Percentiles rank a stretch among this genome's conserved stretches.
These are phyloP conservation scores for Miltochrista miniata DNA, from an alignment of 2,888 invertebrate species.

Conservation along the genomic window DNA sequence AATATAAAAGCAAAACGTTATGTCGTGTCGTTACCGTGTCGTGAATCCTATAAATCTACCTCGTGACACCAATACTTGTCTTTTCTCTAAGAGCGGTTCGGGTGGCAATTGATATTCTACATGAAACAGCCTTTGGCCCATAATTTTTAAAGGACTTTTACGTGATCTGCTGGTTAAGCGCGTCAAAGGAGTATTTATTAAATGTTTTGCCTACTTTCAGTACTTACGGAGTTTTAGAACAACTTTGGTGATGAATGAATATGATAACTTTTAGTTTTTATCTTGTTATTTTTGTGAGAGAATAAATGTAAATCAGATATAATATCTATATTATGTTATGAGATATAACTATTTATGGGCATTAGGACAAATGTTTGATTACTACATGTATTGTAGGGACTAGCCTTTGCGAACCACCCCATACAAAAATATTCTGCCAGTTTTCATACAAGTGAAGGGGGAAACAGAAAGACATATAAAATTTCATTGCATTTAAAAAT, in stretches of 20 bases:
- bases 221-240: not conserved
- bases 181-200: constrained; percentile 25
- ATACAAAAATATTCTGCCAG: too few species aligned
- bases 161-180: constrained; percentile 24
- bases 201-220: constrained; percentile 7
- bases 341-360: too few species aligned
- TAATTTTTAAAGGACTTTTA: constrained; percentile 34
- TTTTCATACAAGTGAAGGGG: too few species aligned
- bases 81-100: constrained; percentile 6
- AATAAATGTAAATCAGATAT: too few species aligned
- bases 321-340: too few species aligned
- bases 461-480: too few species aligned
- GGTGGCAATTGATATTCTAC: constrained; percentile 30
- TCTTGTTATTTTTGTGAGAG: not conserved
- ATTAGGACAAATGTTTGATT: too few species aligned
- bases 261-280: not conserved
- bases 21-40: constrained; percentile 4
- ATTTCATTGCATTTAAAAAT: too few species aligned
- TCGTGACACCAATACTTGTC: constrained; percentile 20
- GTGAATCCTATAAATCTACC: not conserved
- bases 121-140: constrained; percentile 15
- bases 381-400: too few species aligned
- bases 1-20: not conserved
- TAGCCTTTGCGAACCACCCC: too few species aligned
- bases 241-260: not conserved